A percentile compares a stretch with the other conserved stretches of the same genome.
These are phyloP conservation scores for Huso huso DNA, from an alignment of 2,797 vertebrate genomes.

Conservation along the genomic window DNA sequence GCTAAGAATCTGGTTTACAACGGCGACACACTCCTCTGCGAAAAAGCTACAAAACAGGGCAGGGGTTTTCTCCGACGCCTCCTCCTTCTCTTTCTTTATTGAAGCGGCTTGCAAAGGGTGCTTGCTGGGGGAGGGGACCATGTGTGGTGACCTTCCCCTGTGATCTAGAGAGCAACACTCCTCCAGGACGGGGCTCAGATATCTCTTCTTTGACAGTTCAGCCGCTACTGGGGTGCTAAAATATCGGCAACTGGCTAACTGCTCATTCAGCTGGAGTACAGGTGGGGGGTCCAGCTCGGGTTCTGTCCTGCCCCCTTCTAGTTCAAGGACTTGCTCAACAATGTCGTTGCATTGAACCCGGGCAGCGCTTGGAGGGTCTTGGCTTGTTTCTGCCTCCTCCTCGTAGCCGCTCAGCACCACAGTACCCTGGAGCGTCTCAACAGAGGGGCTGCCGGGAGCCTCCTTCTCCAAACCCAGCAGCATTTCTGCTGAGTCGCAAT, in stretches of 20 bases:
- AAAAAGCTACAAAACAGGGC: constrained; percentile 23
- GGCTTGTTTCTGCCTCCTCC: no score
- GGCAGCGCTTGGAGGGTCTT: no score
- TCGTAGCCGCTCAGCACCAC: no score
- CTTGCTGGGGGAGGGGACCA: no score
- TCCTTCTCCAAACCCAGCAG: no score
- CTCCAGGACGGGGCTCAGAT: constrained; percentile 9
- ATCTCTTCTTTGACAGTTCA: neutral
- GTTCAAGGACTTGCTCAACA: neutral
- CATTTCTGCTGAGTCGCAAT: no score
- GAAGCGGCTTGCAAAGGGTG: neutral
- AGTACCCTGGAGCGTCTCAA: no score
- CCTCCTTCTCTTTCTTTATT: neutral
- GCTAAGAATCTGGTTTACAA: constrained; percentile 10
- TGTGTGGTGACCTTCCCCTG: constrained; percentile 1
- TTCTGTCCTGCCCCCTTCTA: neutral
- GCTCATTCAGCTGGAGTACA: neutral
- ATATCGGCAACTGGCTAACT: neutral
- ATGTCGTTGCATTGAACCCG: no score
- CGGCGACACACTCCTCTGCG: constrained; percentile 17
- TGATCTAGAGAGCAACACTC: neutral
- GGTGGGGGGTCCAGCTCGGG: neutral
- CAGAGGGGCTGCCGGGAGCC: no score
- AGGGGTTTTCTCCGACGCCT: neutral
- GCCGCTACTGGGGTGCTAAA: constrained; percentile 11